Evolutionary conservation across 92 coral and sea anemone genomes (phyloP).

Genomic region (Phenganax subtilis): DNA sequence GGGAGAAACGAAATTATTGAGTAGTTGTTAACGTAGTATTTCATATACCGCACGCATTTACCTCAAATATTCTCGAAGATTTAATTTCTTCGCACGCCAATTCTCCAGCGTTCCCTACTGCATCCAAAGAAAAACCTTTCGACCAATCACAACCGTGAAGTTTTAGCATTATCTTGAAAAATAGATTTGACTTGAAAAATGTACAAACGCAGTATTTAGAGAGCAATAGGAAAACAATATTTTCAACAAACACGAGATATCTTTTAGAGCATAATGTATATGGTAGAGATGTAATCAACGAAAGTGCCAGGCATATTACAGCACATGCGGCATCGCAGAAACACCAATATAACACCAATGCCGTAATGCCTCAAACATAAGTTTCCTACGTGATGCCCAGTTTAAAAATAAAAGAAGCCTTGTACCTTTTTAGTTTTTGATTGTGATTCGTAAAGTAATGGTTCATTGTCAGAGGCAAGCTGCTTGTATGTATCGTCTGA

Average conservation of each 20-base stretch:
- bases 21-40: no score
- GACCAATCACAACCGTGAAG: constrained; percentile 75
- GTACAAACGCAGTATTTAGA: neutral
- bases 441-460: constrained; percentile 29
- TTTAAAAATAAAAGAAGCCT: no score
- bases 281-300: no score
- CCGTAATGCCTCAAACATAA: no score
- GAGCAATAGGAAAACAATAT: neutral
- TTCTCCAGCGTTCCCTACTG: constrained; percentile 88
- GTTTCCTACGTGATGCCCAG: no score
- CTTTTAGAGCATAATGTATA: no score
- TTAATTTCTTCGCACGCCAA: constrained; percentile 59
- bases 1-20: no score
- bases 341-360: no score
- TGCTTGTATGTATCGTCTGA: constrained; percentile 33
- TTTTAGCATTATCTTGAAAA: constrained; percentile 67
- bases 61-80: constrained; percentile 72
- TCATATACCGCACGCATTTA: neutral
- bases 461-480: constrained; percentile 40
- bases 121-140: constrained; percentile 75
- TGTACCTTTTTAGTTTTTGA: constrained; percentile 28
- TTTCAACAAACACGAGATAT: no score
- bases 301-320: no score
- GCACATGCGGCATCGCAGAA: no score
- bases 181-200: neutral